Percentiles rank a stretch among this genome's conserved stretches.
These are phyloP conservation scores for Philereme transversata DNA, from an alignment of 2,888 invertebrate species.

Conservation along the genomic window DNA sequence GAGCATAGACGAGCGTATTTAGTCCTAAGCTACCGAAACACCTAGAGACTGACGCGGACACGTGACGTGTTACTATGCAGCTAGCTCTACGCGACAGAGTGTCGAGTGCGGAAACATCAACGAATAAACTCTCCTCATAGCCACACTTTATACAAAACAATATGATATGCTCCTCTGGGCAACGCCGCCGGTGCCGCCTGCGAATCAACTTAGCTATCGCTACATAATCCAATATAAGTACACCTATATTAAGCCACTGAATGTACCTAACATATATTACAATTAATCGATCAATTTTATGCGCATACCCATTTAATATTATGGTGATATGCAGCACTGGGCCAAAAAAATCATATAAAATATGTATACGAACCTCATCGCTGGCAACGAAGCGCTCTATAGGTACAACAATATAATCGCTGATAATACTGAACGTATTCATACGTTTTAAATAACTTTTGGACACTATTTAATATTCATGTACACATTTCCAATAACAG, in stretches of 20 bases:
- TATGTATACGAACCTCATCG: constrained; percentile 29
- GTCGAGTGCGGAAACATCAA: constrained; percentile 69
- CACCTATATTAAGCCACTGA: constrained; percentile 70
- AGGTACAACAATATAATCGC: constrained; percentile 52
- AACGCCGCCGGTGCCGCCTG: constrained; percentile 37
- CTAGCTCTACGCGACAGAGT: constrained; percentile 68
- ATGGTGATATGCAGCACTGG: constrained; percentile 50
- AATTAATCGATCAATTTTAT: constrained; percentile 58
- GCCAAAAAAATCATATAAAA: constrained; percentile 29
- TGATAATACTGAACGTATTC: constrained; percentile 69
- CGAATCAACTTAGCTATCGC: constrained; percentile 58
- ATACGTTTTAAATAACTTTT: constrained; percentile 28
- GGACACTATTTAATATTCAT: constrained; percentile 32
- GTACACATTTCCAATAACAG: constrained; percentile 23
- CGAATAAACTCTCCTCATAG: constrained; percentile 56
- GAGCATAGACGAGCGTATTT: constrained; percentile 46
- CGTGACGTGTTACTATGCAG: constrained; percentile 63
- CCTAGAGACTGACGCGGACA: constrained; percentile 71
- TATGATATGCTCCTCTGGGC: constrained; percentile 69
- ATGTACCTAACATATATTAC: constrained; percentile 61
- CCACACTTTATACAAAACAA: constrained; percentile 66
- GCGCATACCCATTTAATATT: constrained; percentile 41
- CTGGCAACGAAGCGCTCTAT: constrained; percentile 48
- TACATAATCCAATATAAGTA: constrained; percentile 60
- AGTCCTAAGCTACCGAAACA: constrained; percentile 69